Conservation (phyloP, 2,113 vertebrate species). For the Epinephelus lanceolatus region DNA sequence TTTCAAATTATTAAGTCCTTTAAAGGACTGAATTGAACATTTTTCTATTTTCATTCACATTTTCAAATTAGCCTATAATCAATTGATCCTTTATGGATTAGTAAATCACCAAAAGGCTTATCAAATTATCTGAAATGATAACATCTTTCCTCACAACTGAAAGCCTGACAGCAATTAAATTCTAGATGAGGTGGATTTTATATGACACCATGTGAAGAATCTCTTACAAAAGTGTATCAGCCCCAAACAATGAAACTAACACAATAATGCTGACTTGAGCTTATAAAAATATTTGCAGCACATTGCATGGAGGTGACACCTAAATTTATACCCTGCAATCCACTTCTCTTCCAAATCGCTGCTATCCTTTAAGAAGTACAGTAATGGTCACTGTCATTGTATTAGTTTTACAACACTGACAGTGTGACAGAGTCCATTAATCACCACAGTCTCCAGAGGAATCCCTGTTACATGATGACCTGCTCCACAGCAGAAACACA, state of each 20-base stretch:
- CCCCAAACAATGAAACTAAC: neutral
- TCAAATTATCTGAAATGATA: neutral
- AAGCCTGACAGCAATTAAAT: conserved; percentile 5
- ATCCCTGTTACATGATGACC: conserved; percentile 46
- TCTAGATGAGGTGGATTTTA: conserved; percentile 18
- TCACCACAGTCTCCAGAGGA: conserved; percentile 61
- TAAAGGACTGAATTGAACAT: no score
- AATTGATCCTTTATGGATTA: neutral
- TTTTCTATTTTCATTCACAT: neutral
- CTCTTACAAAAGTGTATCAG: neutral
- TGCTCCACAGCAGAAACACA: conserved; percentile 23
- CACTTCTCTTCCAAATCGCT: conserved; percentile 36
- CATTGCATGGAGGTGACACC: neutral
- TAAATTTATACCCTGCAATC: neutral
- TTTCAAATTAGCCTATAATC: neutral
- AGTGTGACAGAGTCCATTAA: conserved; percentile 69
- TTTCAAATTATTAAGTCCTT: neutral
- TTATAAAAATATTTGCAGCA: neutral
- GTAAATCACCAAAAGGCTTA: neutral
- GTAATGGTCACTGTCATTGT: conserved; percentile 71
- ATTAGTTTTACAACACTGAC: conserved; percentile 66
- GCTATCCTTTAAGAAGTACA: conserved; percentile 51
- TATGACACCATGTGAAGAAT: conserved; percentile 4
- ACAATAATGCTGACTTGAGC: neutral
- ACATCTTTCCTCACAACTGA: conserved; percentile 8